These are phyloP conservation scores for Carollia perspicillata DNA, from an alignment of 2,113 vertebrate species.

Conservation along the genomic window DNA sequence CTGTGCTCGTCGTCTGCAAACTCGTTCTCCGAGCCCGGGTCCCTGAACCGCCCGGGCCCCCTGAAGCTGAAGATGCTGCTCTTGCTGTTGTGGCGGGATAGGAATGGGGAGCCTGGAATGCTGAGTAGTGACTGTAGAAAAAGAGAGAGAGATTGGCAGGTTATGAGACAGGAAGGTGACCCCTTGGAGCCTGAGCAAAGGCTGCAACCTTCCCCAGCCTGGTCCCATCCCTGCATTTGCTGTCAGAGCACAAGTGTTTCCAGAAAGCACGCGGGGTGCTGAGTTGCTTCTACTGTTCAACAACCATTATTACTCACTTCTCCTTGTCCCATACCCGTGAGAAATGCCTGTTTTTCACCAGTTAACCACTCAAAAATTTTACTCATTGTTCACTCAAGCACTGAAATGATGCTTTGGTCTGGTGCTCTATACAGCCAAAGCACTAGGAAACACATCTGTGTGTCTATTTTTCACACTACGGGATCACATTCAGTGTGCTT, in stretches of 20 bases:
- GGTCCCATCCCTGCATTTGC: neutral
- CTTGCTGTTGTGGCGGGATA: conserved; percentile 97
- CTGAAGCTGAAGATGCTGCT: conserved; percentile 99
- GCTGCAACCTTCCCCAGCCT: rapidly evolving
- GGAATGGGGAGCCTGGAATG: conserved; percentile 96
- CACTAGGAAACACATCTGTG: neutral
- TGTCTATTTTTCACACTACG: neutral
- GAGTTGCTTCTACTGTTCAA: neutral
- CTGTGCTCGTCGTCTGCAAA: conserved; percentile 98
- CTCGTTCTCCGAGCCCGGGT: conserved; percentile 95
- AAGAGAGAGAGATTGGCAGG: neutral
- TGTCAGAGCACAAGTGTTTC: neutral
- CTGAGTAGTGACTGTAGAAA: conserved; percentile 92
- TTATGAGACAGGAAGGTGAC: neutral
- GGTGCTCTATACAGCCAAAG: too few relatives aligned
- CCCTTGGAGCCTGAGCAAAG: neutral
- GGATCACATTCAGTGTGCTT: neutral
- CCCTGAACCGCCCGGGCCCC: conserved; percentile 87
- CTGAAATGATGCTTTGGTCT: neutral
- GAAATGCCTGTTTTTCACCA: neutral
- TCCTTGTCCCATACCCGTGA: neutral
- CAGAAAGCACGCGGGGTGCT: neutral
- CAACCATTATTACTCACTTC: neutral
- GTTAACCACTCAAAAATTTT: neutral
- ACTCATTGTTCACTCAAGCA: neutral